A percentile compares a stretch with the other conserved stretches of the same genome.
Conservation (phyloP, 64 coral and sea anemone genomes). For the Trachythela sp. region DNA sequence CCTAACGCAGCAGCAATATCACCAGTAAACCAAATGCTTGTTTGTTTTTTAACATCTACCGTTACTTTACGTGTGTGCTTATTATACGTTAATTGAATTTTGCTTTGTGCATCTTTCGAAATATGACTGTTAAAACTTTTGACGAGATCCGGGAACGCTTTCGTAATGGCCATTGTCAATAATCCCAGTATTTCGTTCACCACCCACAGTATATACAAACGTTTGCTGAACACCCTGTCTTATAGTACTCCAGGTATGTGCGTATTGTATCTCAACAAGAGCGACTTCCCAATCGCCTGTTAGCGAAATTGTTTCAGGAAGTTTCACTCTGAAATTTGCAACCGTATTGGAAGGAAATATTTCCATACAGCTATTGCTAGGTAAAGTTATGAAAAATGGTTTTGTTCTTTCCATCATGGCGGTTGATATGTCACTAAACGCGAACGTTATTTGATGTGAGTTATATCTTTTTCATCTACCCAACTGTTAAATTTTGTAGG, state of each 20-base stretch:
- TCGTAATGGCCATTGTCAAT: background rate
- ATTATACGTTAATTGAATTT: background rate
- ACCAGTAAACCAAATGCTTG: no score
- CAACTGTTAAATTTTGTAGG: background rate
- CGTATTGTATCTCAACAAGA: slow-evolving; percentile 43
- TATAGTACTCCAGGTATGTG: slow-evolving; percentile 38
- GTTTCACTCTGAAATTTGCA: slow-evolving; percentile 35
- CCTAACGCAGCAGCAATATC: slow-evolving; percentile 1
- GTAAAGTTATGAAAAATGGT: slow-evolving; percentile 27
- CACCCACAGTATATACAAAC: background rate
- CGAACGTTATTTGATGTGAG: background rate
- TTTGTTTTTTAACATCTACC: no score
- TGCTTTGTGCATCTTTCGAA: background rate
- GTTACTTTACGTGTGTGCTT: no score
- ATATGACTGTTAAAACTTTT: background rate
- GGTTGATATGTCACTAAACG: background rate
- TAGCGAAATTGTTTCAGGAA: slow-evolving; percentile 8
- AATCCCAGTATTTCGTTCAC: background rate
- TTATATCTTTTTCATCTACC: background rate
- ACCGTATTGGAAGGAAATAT: slow-evolving; percentile 40
- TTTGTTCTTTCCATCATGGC: background rate
- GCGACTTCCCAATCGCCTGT: slow-evolving; percentile 29
- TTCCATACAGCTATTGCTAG: slow-evolving; percentile 42
- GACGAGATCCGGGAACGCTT: background rate
- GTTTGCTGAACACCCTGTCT: background rate